Evolutionary conservation across 1,140 invertebrate species (phyloP), one percentile per base, ranked within the genome.

Genomic region (Antheraea mylitta): DNA sequence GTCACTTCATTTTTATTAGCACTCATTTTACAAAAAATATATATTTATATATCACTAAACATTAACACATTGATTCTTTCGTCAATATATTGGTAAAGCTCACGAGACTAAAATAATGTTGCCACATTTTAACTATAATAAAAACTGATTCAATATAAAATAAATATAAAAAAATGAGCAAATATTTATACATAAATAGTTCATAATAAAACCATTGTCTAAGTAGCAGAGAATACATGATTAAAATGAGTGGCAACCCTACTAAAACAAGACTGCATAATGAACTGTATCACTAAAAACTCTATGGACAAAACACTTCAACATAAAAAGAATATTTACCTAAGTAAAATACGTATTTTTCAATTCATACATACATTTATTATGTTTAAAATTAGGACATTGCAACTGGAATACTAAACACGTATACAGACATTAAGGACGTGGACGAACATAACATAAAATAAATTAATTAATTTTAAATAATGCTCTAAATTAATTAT

Each of bases 1-100:
- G 89, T 89, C 89, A 91, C 89, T 91, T 91, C 89, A 91, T 91
- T 89, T 77, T 89, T 89, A 89, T 90, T 89, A 89, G 73, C 69
- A 72, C 59, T 70, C 68, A 73, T 30, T 19, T 22, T 60, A 60
- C 22, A 19, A 60, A 22, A 22, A 9, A 60, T 22, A 60, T 16
- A 7, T 11, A 59, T 19, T 13, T 13, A 53, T 13, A 16, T 53
- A 53, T 53, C 16, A 53, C 45, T 53, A 53, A 53, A 16, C 10
- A 16, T 53, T 16, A n/a, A 53, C 11, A 53, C 38, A 42, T 42
- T 42, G 7, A 42, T 11, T 0, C 8, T 8, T 53, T 53, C 45
- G 45, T 53, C 16, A 13, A 53, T 16, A 53, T 53, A 53, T 6
- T 13, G 45, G 16, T 53, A 53, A 53, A 13, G 5, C 16, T 53